Conservation (phyloP, 2,113 vertebrate species). For the Vulpes lagopus region DNA sequence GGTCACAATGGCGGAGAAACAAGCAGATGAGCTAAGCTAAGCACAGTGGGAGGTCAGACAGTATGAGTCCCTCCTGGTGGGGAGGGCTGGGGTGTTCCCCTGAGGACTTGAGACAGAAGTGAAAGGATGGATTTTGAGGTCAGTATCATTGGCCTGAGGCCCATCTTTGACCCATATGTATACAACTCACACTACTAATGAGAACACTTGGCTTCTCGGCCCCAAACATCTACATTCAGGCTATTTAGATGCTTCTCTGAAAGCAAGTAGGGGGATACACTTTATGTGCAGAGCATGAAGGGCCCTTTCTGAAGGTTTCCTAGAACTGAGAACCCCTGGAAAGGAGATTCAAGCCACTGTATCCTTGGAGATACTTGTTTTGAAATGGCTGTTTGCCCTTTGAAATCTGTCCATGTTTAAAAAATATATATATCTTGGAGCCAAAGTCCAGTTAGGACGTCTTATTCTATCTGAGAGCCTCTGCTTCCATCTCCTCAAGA, state of each 20-base stretch:
- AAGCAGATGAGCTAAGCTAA: rapidly evolving
- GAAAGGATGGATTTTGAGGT: not conserved
- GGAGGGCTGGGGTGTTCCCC: not conserved
- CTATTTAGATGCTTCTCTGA: not conserved
- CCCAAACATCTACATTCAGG: rapidly evolving
- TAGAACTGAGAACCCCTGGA: not conserved
- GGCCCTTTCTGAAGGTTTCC: too few relatives aligned
- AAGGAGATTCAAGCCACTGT: rapidly evolving
- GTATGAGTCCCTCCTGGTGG: rapidly evolving
- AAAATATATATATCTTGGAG: not conserved
- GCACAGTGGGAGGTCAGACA: rapidly evolving
- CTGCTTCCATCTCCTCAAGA: not conserved
- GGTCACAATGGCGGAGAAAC: rapidly evolving
- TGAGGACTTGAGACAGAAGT: not conserved
- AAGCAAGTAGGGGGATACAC: too few relatives aligned
- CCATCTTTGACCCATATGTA: rapidly evolving
- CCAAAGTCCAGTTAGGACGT: not conserved
- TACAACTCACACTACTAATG: rapidly evolving
- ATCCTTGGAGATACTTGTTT: not conserved
- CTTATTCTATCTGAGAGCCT: rapidly evolving
- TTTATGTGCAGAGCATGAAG: not conserved
- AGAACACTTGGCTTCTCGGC: too few relatives aligned
- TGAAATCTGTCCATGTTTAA: not conserved
- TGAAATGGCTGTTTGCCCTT: not conserved
- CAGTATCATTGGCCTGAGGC: rapidly evolving